phyloP scores from a whole-genome alignment of 2,888 invertebrate species.

The Galeruca laticollis region DNA sequence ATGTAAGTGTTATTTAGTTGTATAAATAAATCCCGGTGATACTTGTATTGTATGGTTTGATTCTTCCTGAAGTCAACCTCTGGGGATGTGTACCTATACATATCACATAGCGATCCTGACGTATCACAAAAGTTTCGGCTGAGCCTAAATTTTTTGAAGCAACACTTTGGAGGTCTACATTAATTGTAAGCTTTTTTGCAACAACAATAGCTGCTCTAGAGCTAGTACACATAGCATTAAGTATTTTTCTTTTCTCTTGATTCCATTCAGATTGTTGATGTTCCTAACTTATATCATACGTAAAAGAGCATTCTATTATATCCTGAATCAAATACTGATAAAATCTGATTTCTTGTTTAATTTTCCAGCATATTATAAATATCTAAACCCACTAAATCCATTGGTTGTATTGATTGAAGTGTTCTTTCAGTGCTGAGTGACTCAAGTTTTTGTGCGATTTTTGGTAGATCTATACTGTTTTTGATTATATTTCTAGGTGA shows the following conservation, averaged over 20 bases:
- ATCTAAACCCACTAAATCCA: conserved; percentile 91
- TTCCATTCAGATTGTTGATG: conserved; percentile 92
- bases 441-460: conserved; percentile 91
- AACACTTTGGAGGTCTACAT: conserved; percentile 68
- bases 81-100: too few relatives aligned
- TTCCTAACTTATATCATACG: conserved; percentile 78
- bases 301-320: conserved; percentile 77
- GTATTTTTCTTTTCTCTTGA: conserved; percentile 87
- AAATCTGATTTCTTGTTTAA: conserved; percentile 93
- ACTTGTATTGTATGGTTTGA: too few relatives aligned
- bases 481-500: too few relatives aligned
- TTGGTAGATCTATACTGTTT: conserved; percentile 93
- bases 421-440: conserved; percentile 86
- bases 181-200: conserved; percentile 70
- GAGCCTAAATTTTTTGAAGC: conserved; percentile 74
- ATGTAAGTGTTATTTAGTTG: too few relatives aligned
- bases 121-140: conserved; percentile 83
- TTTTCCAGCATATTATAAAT: conserved; percentile 91
- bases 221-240: conserved; percentile 89
- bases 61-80: too few relatives aligned
- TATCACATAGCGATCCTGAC: too few relatives aligned
- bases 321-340: conserved; percentile 91
- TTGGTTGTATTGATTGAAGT: conserved; percentile 91
- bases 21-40: too few relatives aligned
- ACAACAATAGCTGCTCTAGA: conserved; percentile 86